Percentiles rank a stretch among this genome's conserved stretches.
phyloP scores from a whole-genome alignment of 2,113 vertebrate genomes.

The Ictalurus punctatus region DNA sequence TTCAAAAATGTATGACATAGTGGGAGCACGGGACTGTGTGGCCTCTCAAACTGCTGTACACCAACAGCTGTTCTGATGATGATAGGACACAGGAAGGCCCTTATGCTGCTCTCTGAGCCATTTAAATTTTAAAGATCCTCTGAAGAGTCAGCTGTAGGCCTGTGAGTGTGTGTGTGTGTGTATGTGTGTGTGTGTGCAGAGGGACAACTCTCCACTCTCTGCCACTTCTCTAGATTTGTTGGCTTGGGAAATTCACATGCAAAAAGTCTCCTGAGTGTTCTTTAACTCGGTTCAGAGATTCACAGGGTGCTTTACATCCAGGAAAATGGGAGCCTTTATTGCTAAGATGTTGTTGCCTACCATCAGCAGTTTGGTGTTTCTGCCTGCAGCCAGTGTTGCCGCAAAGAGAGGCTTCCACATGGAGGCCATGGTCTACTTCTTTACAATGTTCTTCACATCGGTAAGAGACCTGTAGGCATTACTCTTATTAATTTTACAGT shows the following conservation, averaged over 20 bases:
- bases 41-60: conserved; percentile 52
- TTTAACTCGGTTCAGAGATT: conserved; percentile 13
- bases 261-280: neutral
- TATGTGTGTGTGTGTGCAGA: conserved; percentile 1
- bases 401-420: conserved; percentile 93
- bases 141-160: conserved; percentile 64
- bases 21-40: neutral
- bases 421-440: conserved; percentile 99
- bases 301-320: conserved; percentile 1
- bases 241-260: neutral
- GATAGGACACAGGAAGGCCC: conserved; percentile 56
- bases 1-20: conserved; percentile 41
- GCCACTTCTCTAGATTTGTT: conserved; percentile 4
- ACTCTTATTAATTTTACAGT: neutral
- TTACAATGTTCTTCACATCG: conserved; percentile 94
- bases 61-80: conserved; percentile 64
- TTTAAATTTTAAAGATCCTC: conserved; percentile 80
- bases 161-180: conserved; percentile 16
- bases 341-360: conserved; percentile 93
- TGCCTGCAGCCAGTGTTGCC: conserved; percentile 87
- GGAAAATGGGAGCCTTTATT: conserved; percentile 84
- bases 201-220: neutral
- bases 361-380: conserved; percentile 88
- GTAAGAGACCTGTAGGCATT: conserved; percentile 71
- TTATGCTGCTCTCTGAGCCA: conserved; percentile 55